Conservation (phyloP, 2,113 vertebrate species). For the Hemichromis elongatus region DNA sequence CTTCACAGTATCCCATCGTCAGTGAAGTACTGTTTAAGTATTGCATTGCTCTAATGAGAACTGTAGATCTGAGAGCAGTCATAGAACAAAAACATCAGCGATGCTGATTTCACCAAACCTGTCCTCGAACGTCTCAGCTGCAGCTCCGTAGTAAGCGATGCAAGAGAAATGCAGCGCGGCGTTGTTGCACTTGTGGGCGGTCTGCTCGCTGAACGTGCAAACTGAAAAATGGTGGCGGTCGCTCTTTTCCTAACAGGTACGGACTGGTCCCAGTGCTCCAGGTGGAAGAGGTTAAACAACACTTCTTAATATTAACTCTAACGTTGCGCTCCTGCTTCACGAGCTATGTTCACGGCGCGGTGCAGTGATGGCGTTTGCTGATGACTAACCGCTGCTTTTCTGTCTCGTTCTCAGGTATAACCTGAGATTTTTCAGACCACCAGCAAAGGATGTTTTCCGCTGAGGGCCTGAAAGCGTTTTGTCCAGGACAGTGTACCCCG, state of each 20-base stretch:
- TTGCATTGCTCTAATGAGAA: not conserved
- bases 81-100: not conserved
- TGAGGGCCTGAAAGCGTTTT: not conserved
- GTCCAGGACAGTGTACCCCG: not conserved
- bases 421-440: not conserved
- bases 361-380: not conserved
- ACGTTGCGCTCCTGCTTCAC: not conserved
- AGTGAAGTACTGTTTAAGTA: not conserved
- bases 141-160: not conserved
- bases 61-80: not conserved
- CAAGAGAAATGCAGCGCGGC: not conserved
- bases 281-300: not conserved
- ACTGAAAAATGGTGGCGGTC: not conserved
- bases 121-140: not conserved
- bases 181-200: not conserved
- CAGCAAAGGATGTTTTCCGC: not conserved
- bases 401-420: constrained; percentile 43
- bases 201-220: not conserved
- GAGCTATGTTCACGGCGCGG: not conserved
- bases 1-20: not conserved
- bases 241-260: not conserved
- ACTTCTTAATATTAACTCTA: not conserved
- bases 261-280: not conserved
- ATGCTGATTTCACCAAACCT: not conserved
- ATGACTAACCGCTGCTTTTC: constrained; percentile 23